A percentile compares a stretch with the other conserved stretches of the same genome.
These are phyloP conservation scores for Mastacembelus armatus DNA, from an alignment of 2,797 vertebrate species.

Conservation along the genomic window DNA sequence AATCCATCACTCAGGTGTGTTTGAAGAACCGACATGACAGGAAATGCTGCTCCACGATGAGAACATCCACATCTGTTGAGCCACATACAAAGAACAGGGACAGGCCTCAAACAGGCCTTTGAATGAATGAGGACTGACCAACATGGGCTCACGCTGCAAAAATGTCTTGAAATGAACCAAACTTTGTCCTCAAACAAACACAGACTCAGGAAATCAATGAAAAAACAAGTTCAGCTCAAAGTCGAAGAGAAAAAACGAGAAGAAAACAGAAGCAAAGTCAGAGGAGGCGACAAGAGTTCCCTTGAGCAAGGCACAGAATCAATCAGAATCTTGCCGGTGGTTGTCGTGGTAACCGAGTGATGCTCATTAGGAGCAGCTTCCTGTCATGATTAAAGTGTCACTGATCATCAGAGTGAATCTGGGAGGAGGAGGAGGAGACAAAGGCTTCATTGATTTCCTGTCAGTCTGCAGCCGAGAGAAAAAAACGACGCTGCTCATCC, in stretches of 20 bases:
- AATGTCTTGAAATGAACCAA: too few relatives aligned
- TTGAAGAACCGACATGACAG: too few relatives aligned
- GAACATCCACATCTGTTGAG: too few relatives aligned
- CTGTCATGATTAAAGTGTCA: not conserved
- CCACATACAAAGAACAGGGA: too few relatives aligned
- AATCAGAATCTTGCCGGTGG: not conserved
- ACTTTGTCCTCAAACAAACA: too few relatives aligned
- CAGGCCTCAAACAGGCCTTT: too few relatives aligned
- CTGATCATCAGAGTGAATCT: slow-evolving; percentile 4
- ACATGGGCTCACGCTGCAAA: too few relatives aligned
- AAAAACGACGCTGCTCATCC: slow-evolving; percentile 29
- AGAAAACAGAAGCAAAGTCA: not conserved
- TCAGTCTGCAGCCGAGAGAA: slow-evolving; percentile 30
- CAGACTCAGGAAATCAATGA: not conserved
- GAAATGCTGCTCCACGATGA: too few relatives aligned
- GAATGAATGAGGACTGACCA: too few relatives aligned
- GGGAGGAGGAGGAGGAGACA: not conserved
- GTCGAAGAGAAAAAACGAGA: not conserved
- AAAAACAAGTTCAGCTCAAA: slow-evolving; percentile 4
- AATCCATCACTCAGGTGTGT: too few relatives aligned
- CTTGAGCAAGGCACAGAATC: not conserved
- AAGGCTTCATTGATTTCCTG: slow-evolving; percentile 40
- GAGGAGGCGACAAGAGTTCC: not conserved
- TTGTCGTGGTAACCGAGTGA: not conserved
- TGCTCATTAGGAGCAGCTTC: slow-evolving; percentile 2